Evolutionary conservation across 2,113 vertebrate genomes (phyloP).

Genomic region (Campylorhamphus procurvoides): DNA sequence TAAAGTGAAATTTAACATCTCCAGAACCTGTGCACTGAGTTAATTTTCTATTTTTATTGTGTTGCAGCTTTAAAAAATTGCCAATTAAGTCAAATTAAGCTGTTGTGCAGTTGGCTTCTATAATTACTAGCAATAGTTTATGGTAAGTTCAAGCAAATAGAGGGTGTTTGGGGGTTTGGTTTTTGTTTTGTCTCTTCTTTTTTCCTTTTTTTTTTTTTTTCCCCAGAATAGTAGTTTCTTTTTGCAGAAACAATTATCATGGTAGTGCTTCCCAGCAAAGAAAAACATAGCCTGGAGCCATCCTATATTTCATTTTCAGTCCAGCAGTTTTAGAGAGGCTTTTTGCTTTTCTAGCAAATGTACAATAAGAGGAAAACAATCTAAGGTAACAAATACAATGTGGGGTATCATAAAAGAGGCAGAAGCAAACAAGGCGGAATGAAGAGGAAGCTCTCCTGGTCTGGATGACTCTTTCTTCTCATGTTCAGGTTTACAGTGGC

Average conservation of each 20-base stretch:
- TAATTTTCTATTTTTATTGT: constrained; percentile 64
- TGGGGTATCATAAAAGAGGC: constrained; percentile 9
- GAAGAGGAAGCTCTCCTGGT: not conserved
- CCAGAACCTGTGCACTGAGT: constrained; percentile 43
- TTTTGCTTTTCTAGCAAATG: constrained; percentile 59
- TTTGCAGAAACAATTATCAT: constrained; percentile 76
- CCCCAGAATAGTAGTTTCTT: constrained; percentile 75
- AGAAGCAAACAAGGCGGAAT: not conserved
- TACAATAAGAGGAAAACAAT: constrained; percentile 49
- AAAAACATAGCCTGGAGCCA: constrained; percentile 72
- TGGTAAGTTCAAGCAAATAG: constrained; percentile 72
- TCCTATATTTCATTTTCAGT: constrained; percentile 80
- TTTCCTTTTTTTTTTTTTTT: not conserved
- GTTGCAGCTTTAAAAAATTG: constrained; percentile 67
- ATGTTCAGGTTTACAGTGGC: not conserved
- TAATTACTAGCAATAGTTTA: constrained; percentile 79
- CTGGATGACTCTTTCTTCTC: not conserved
- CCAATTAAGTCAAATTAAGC: constrained; percentile 76
- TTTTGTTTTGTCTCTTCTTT: not conserved
- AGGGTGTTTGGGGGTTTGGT: not conserved
- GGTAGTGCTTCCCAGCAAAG: constrained; percentile 67
- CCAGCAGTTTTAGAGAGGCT: constrained; percentile 76
- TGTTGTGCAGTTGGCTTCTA: constrained; percentile 70
- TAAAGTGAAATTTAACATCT: constrained; percentile 62
- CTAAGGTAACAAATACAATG: constrained; percentile 26